These are phyloP conservation scores for Ataeniobius toweri DNA, from an alignment of 2,797 vertebrate genomes.

Conservation along the genomic window DNA sequence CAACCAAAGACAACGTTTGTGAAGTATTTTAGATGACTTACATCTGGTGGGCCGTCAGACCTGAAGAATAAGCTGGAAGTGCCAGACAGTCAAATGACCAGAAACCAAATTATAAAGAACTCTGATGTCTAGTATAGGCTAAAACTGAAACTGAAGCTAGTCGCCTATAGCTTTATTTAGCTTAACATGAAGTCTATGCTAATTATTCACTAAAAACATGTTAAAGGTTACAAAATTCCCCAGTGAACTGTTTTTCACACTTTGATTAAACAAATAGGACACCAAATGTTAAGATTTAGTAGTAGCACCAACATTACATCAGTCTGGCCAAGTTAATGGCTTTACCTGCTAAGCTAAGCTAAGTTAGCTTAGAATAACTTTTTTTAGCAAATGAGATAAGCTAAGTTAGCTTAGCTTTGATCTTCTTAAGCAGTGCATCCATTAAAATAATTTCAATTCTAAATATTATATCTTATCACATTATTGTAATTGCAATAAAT, in stretches of 20 bases:
- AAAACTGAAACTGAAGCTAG: not conserved
- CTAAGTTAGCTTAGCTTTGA: not conserved
- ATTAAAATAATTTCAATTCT: not conserved
- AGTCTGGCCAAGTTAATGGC: not conserved
- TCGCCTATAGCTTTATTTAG: constrained; percentile 6
- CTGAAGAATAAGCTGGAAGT: constrained; percentile 17
- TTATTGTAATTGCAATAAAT: no score
- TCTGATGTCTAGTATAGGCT: not conserved
- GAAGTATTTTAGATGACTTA: constrained; percentile 4
- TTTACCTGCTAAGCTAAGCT: not conserved
- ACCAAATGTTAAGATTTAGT: not conserved
- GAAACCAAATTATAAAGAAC: not conserved
- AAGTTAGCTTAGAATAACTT: not conserved
- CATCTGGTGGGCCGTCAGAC: constrained; percentile 27
- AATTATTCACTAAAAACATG: not conserved
- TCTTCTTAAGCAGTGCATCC: not conserved
- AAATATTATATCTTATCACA: no score
- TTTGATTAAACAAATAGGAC: no score
- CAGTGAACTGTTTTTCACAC: no score
- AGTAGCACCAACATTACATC: not conserved
- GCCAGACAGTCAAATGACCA: constrained; percentile 10
- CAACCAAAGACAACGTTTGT: constrained; percentile 5
- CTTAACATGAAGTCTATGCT: not conserved
- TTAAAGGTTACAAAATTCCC: not conserved
- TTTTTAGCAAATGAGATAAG: not conserved